Evolutionary conservation across 1,140 invertebrate genomes (phyloP).

Genomic region (Trissolcus basalis): DNA sequence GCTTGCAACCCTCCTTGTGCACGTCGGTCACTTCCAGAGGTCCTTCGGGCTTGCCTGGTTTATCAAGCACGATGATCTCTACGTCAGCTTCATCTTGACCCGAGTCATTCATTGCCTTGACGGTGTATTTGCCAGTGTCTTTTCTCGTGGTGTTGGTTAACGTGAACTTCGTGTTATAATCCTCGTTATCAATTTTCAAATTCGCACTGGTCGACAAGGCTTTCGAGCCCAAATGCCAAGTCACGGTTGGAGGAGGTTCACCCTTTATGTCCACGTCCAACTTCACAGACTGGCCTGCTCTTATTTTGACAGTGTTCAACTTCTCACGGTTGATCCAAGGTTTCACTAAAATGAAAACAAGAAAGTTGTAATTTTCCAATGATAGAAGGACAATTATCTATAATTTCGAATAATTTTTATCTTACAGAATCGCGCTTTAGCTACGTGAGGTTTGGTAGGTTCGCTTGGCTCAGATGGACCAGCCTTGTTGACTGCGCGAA

Average conservation of each 20-base stretch:
- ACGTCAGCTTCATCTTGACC: slow-evolving; percentile 96
- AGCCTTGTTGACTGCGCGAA: slow-evolving; percentile 95
- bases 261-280: slow-evolving; percentile 96
- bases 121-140: slow-evolving; percentile 92
- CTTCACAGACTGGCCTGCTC: slow-evolving; percentile 93
- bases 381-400: slow-evolving; percentile 1
- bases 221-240: slow-evolving; percentile 89
- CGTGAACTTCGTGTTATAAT: slow-evolving; percentile 92
- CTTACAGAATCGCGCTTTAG: slow-evolving; percentile 93
- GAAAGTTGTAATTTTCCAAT: neutral
- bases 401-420: slow-evolving; percentile 34
- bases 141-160: slow-evolving; percentile 87
- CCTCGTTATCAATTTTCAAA: slow-evolving; percentile 91
- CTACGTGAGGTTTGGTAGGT: slow-evolving; percentile 89
- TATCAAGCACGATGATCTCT: slow-evolving; percentile 95
- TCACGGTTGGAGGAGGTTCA: slow-evolving; percentile 94
- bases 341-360: slow-evolving; percentile 80
- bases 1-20: slow-evolving; percentile 95
- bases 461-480: slow-evolving; percentile 94
- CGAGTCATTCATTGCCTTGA: slow-evolving; percentile 93
- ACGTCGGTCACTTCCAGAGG: slow-evolving; percentile 94
- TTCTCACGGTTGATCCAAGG: slow-evolving; percentile 95
- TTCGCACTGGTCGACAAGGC: slow-evolving; percentile 80
- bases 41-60: slow-evolving; percentile 95
- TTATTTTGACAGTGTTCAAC: slow-evolving; percentile 89